Evolutionary conservation across 2,113 vertebrate genomes (phyloP), one percentile per base, ranked within the genome.

Genomic region (Lepisosteus osseus): DNA sequence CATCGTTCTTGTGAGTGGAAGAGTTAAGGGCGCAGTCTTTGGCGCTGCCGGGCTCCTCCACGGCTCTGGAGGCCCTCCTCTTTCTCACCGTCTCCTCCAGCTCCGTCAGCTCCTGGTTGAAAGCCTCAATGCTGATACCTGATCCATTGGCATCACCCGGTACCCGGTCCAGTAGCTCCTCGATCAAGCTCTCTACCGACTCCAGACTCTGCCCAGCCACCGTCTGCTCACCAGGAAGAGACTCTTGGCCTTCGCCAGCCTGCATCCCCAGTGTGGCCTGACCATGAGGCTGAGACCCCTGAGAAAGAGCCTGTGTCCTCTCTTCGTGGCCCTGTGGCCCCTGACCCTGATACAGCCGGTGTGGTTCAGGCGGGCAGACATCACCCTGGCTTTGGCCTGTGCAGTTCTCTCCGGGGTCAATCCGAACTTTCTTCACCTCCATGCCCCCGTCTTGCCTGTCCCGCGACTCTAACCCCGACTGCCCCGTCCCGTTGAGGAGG

Each of bases 101-200:
- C 71, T 94, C 93, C 4, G 74, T 89, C 70, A 98, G 91, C 80
- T 98, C 96, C 83, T 90, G 89, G 0, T 92, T 91, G 84, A 98
- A 96, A 9, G 91, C 88, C 83, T 98, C 96, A 0, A 97, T 93
- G 84, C 87, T 93, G 77, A 94, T 85, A 2, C 90, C 86, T 15
- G 88, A 80, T 3, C 90, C 88, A 0, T 89, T 86, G 0, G 83
- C 61, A 43, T 94, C 93, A 0, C 77, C 81, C 0, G 89, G 93
- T 0, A 76, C 87, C 0, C 84, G 88, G 73, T 93, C 92, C 67
- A 95, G 80, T 61, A 95, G 85, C 84, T 95, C 93, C 47, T 93
- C 89, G 0, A 94, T 81, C 13, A 95, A 87, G 3, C 90, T 89
- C 77, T 95, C 94, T 8, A 94, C 88, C 0, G 92, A 92, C 41